Base-by-base conservation (phyloP, 2,113 vertebrate genomes). In the Scortum barcoo region DNA sequence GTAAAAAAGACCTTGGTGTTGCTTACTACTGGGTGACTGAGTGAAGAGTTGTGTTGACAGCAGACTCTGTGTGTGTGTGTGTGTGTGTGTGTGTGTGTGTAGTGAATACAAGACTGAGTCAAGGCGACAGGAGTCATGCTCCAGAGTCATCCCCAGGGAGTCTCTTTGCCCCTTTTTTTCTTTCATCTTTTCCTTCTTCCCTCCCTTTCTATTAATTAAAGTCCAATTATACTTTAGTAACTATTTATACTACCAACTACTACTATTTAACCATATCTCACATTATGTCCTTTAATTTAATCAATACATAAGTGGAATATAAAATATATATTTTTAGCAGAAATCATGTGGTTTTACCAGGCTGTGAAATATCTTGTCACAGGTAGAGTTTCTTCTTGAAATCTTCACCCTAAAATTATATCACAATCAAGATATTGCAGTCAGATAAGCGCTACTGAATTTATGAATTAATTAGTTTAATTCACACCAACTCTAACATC, bases 1-100 rank as follows among this genome's bases (percentile, higher is more conserved):
- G 63, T 71, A n/a, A 77, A 68, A 30, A 72, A 75, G 40, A 30
- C 50, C 36, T 50, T 24, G 1, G 60, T 65, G 73, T 60, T 56
- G 61, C 72, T 69, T 66, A 26, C 44, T 56, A 54, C 72, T 54
- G 78, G 61, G 40, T 50, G 60, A 75, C 3, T 36, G 33, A 36
- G 33, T 36, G 58, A 71, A 53, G 30, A 7, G 19, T 60, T 54
- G 19, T 44, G 50, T 62, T 80, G 65, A 57, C 66, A 60, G 71
- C 46, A 6, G 58, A 4, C 40, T 22, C 17, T 33, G 44, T 68
- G 24, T 26, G 77, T 70, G 40, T 46, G 68, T 71, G 71, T 54
- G 62, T 50, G 26, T 26, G 53, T 54, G 56, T 44, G 46, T 48
- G 48, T 50, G 60, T 66, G 33, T 36, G 33, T 36, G 33, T 36